These are phyloP conservation scores for Pterophyllum scalare DNA, from an alignment of 2,113 vertebrate species.

Conservation along the genomic window DNA sequence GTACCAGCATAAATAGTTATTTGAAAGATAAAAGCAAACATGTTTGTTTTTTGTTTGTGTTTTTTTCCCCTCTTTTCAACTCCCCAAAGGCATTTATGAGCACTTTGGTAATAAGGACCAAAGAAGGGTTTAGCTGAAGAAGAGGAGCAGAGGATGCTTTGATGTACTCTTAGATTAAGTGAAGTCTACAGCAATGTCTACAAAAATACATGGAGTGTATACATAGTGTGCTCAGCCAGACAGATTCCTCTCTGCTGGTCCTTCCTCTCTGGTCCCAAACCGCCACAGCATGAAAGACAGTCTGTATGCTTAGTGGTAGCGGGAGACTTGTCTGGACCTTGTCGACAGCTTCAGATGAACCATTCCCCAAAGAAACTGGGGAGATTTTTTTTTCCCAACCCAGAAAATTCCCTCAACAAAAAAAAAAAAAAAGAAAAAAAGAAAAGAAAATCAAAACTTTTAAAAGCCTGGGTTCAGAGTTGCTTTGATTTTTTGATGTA, in stretches of 20 bases:
- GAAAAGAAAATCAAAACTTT: slow-evolving; percentile 62
- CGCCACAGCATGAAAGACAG: slow-evolving; percentile 76
- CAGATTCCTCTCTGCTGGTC: slow-evolving; percentile 67
- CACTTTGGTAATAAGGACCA: slow-evolving; percentile 85
- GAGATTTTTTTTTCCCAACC: slow-evolving; percentile 49
- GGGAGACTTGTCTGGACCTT: slow-evolving; percentile 77
- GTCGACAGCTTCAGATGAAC: slow-evolving; percentile 79
- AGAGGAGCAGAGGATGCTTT: slow-evolving; percentile 80
- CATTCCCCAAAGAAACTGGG: slow-evolving; percentile 74
- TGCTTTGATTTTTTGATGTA: slow-evolving; percentile 56
- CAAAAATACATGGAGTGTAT: slow-evolving; percentile 75
- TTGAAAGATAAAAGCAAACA: slow-evolving; percentile 84
- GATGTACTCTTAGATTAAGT: slow-evolving; percentile 85
- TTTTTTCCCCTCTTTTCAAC: slow-evolving; percentile 54
- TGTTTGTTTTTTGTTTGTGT: slow-evolving; percentile 83
- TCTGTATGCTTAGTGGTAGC: slow-evolving; percentile 63
- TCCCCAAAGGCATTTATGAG: slow-evolving; percentile 80
- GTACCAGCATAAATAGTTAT: slow-evolving; percentile 81
- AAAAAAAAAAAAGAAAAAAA: slow-evolving; percentile 43
- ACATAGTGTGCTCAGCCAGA: slow-evolving; percentile 62
- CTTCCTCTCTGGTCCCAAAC: slow-evolving; percentile 74
- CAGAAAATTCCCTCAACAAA: slow-evolving; percentile 55
- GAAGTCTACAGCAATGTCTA: slow-evolving; percentile 80
- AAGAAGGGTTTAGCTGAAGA: slow-evolving; percentile 74
- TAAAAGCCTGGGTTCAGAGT: slow-evolving; percentile 59